phyloP scores from a whole-genome alignment of 2,113 vertebrate species.

The Nothobranchius furzeri region DNA sequence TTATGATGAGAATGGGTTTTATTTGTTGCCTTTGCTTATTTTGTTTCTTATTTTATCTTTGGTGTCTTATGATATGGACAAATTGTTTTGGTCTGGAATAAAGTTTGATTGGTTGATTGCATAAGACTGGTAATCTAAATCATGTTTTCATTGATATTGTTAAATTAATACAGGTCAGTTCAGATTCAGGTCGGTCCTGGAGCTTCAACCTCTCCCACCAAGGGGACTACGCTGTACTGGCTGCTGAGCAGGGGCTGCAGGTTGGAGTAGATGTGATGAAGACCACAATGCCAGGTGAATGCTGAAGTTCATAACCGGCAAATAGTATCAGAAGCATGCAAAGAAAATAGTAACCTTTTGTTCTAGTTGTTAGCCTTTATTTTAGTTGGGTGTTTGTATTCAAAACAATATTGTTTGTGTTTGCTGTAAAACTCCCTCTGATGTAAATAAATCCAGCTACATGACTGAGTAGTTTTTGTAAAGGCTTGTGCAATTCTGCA shows the following conservation, averaged over 20 bases:
- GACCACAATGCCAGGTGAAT: constrained; percentile 88
- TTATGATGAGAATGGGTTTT: too few relatives aligned
- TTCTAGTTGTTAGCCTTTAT: not conserved
- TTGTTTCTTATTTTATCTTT: too few relatives aligned
- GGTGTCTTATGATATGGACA: too few relatives aligned
- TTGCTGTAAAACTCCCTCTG: too few relatives aligned
- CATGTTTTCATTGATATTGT: not conserved
- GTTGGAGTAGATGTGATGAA: constrained; percentile 97
- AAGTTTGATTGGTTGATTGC: too few relatives aligned
- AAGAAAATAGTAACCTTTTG: not conserved
- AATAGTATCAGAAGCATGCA: not conserved
- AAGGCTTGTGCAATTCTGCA: not conserved
- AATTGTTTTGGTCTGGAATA: too few relatives aligned
- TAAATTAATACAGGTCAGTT: constrained; percentile 23
- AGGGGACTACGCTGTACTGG: constrained; percentile 92
- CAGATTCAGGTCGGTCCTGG: constrained; percentile 68
- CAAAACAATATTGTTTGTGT: too few relatives aligned
- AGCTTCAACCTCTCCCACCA: constrained; percentile 96
- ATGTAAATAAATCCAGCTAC: too few relatives aligned
- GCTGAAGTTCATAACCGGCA: not conserved
- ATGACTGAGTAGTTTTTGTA: not conserved
- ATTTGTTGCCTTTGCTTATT: too few relatives aligned
- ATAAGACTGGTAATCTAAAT: too few relatives aligned
- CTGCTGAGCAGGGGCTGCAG: constrained; percentile 86
- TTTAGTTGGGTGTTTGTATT: not conserved